Evolutionary conservation across 2,888 invertebrate species (phyloP), one percentile per base, ranked within the genome.

Genomic region (Lomographa bimaculata): DNA sequence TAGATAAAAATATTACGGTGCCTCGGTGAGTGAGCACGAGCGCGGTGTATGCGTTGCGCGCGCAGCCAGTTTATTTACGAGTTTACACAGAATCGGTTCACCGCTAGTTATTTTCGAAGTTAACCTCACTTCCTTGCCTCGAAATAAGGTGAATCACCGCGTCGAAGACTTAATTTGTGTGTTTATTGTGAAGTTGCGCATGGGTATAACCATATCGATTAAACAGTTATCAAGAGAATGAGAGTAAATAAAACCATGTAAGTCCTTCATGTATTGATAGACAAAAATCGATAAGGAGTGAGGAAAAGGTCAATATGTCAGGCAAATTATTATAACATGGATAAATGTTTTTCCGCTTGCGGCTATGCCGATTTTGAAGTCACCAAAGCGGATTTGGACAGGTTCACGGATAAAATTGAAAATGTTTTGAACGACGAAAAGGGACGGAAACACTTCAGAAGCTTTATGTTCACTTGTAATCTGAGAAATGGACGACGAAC

Each of bases 331-430:
- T 61, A 38, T 59, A 80, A 64, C 60, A 89, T 89, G 89, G 87
- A 84, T 66, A 79, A 83, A 60, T 89, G 90, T 78, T 86, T 89
- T 51, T 75, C 69, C 47, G 80, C 79, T 29, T 90, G 87, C 67
- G 80, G 86, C 59, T 89, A 86, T 64, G 82, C 83, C 50, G 78
- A 80, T 50, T 68, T 71, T 28, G 83, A 80, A 32, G 65, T 89
- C 40, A 84, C 84, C 23, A 84, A 79, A 62, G 73, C 85, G 3
- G 90, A 90, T 57, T 79, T 89, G 51, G 90, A 90, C 57, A 80
- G 89, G 20, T 90, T 76, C 50, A 89, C 89, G 36, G 90, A 90
- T 54, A 85, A 75, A 66, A 85, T 90, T 50, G 89, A 90, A 64
- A 89, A 90, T 62, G 79, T 90, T 20, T 71, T 90, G 23, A 82